A percentile compares a stretch with the other conserved stretches of the same genome.
phyloP scores from a whole-genome alignment of 2,888 invertebrate genomes.

The Schizotus pectinicornis region DNA sequence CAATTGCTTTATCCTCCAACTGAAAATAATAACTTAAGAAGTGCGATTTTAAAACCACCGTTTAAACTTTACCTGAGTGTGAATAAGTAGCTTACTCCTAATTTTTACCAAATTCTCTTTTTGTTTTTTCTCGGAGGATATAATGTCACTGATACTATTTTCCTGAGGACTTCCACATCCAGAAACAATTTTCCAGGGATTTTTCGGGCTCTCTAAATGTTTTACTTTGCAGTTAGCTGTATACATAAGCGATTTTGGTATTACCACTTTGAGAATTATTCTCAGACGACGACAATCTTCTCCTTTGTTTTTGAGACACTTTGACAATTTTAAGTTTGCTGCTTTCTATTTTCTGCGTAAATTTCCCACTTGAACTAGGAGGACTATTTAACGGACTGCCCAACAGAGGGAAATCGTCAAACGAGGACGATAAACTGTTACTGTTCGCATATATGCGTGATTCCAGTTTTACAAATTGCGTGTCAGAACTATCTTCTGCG shows the following conservation, averaged over 20 bases:
- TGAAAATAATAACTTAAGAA: conserved; percentile 49
- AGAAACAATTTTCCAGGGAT: conserved; percentile 59
- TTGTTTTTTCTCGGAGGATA: conserved; percentile 76
- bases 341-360: conserved; percentile 47
- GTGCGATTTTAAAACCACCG: background rate
- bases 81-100: conserved; percentile 72
- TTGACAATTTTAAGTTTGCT: conserved; percentile 55
- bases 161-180: conserved; percentile 56
- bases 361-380: conserved; percentile 28
- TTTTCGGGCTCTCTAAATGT: conserved; percentile 51
- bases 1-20: conserved; percentile 87
- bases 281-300: conserved; percentile 63
- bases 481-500: conserved; percentile 35
- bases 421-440: conserved; percentile 30
- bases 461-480: conserved; percentile 37
- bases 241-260: conserved; percentile 25
- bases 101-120: conserved; percentile 74
- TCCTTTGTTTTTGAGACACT: conserved; percentile 70
- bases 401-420: conserved; percentile 52
- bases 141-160: conserved; percentile 63
- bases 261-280: conserved; percentile 46
- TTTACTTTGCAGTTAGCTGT: conserved; percentile 10
- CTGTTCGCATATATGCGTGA: conserved; percentile 10
- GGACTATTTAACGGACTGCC: conserved; percentile 37
- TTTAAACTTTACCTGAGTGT: conserved; percentile 71